Evolutionary conservation across 2,113 vertebrate species (phyloP).

Genomic region (Gopherus evgoodei): DNA sequence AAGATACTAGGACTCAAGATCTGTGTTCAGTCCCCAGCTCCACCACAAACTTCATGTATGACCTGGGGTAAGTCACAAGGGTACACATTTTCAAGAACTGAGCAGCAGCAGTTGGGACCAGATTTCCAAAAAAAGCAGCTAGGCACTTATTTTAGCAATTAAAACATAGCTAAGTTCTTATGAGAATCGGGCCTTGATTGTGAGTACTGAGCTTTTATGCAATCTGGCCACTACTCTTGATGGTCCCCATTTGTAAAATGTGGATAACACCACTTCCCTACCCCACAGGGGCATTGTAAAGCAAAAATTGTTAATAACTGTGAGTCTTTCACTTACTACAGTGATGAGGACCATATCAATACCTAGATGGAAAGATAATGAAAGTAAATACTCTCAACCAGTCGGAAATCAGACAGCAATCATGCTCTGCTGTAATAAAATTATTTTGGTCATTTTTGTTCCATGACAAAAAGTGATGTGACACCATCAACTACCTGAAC

Average conservation of each 20-base stretch:
- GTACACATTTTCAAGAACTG: fast-evolving
- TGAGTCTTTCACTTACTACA: background rate
- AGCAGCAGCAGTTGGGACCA: fast-evolving
- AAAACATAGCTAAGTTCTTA: background rate
- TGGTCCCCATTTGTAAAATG: background rate
- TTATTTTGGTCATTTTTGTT: background rate
- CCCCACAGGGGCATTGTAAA: background rate
- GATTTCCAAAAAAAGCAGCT: background rate
- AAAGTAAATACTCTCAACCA: background rate
- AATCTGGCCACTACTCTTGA: background rate
- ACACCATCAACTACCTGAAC: background rate
- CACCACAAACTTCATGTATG: background rate
- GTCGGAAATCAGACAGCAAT: background rate
- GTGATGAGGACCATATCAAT: background rate
- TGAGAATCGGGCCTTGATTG: background rate
- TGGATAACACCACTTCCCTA: background rate
- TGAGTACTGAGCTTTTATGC: background rate
- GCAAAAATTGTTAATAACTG: background rate
- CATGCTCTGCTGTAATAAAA: background rate
- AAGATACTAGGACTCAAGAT: background rate
- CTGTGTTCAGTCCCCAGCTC: background rate
- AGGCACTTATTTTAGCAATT: background rate
- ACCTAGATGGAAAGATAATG: background rate
- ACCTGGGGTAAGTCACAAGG: fast-evolving
- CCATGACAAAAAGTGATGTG: background rate